These are phyloP conservation scores for Brienomyrus longianalis DNA, from an alignment of 2,113 vertebrate genomes.

Conservation along the genomic window DNA sequence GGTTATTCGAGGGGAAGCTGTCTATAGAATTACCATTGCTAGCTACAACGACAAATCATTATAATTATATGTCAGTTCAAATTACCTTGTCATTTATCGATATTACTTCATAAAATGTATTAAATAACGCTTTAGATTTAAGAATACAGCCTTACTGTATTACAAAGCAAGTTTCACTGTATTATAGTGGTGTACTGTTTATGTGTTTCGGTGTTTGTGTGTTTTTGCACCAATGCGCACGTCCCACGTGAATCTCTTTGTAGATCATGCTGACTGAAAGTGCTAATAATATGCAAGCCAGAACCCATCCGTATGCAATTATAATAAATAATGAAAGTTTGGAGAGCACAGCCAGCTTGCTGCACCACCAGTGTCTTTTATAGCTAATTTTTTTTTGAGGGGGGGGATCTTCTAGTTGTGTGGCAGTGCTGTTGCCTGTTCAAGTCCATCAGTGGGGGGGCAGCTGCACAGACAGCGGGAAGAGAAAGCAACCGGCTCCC, in stretches of 20 bases:
- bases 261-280: not conserved
- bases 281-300: not conserved
- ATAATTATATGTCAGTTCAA: not conserved
- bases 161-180: not conserved
- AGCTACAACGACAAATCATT: not conserved
- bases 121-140: not conserved
- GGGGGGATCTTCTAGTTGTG: conserved; percentile 34
- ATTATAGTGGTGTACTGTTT: not conserved
- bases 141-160: not conserved
- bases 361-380: conserved; percentile 22
- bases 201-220: not conserved
- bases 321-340: not conserved
- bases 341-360: not conserved
- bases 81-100: not conserved
- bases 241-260: not conserved
- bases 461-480: conserved; percentile 40
- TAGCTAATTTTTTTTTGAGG: conserved; percentile 36
- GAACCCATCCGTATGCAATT: not conserved
- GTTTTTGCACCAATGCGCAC: not conserved
- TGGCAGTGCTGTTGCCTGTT: conserved; percentile 32
- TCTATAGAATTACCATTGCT: not conserved
- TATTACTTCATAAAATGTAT: not conserved
- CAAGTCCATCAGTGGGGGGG: conserved; percentile 31
- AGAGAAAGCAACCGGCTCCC: conserved; percentile 4
- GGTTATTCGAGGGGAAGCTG: not conserved